Conservation (phyloP, 35 echinoderm and acorn worm genomes). For the Ophiothrix spiculata region DNA sequence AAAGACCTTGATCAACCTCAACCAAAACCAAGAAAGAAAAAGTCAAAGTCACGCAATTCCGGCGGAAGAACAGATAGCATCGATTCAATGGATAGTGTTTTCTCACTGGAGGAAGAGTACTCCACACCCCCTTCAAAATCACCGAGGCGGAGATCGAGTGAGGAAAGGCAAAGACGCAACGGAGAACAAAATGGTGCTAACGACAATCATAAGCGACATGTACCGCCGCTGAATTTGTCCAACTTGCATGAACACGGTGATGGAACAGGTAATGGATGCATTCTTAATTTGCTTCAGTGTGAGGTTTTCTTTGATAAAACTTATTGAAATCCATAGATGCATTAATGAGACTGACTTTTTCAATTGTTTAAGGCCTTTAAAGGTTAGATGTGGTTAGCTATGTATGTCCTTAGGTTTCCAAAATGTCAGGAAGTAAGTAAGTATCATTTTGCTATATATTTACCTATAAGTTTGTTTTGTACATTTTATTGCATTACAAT, state of each 20-base stretch:
- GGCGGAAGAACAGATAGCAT: background rate
- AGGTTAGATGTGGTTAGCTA: too few relatives aligned
- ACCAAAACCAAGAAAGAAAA: slow-evolving; percentile 21
- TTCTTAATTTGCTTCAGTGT: background rate
- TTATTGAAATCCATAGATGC: too few relatives aligned
- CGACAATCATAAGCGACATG: background rate
- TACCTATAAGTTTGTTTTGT: too few relatives aligned
- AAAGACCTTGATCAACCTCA: slow-evolving; percentile 16
- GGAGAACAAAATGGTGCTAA: background rate
- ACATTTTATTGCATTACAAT: too few relatives aligned
- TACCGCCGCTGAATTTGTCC: slow-evolving; percentile 74
- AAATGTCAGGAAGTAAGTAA: too few relatives aligned
- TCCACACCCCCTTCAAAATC: background rate
- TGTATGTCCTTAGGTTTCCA: too few relatives aligned
- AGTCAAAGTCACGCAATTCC: background rate
- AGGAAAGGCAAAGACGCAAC: background rate
- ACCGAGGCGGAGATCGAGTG: background rate
- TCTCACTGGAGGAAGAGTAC: background rate
- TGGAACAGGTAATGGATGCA: slow-evolving; percentile 63
- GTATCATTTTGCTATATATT: too few relatives aligned
- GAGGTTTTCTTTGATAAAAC: too few relatives aligned
- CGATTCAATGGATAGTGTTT: too few relatives aligned
- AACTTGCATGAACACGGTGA: slow-evolving; percentile 80
- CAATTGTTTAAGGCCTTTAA: too few relatives aligned
- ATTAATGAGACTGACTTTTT: too few relatives aligned